Conservation (phyloP, 2,113 vertebrate genomes). For the Cyanoliseus patagonus region DNA sequence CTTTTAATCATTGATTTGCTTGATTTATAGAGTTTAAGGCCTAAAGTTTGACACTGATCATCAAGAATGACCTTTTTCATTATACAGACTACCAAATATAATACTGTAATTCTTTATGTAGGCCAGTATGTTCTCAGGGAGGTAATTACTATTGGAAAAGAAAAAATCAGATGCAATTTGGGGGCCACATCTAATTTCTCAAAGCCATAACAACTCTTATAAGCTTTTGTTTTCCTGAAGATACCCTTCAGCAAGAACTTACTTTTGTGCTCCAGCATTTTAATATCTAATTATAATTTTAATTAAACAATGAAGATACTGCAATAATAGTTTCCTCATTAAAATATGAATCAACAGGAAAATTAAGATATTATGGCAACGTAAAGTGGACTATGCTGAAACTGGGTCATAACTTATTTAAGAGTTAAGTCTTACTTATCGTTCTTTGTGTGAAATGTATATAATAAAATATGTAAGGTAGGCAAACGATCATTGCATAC, state of each 20-base stretch:
- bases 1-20: slow-evolving; percentile 36
- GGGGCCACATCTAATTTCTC: slow-evolving; percentile 51
- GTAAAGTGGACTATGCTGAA: background rate
- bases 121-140: background rate
- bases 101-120: slow-evolving; percentile 5
- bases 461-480: background rate
- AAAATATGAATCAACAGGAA: slow-evolving; percentile 59
- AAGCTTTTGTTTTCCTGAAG: slow-evolving; percentile 44
- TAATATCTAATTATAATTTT: slow-evolving; percentile 66
- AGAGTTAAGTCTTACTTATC: background rate
- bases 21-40: slow-evolving; percentile 40
- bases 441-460: background rate
- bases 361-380: slow-evolving; percentile 15
- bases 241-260: slow-evolving; percentile 49
- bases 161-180: background rate
- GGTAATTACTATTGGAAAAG: slow-evolving; percentile 23
- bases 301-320: slow-evolving; percentile 54
- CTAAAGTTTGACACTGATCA: background rate
- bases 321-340: slow-evolving; percentile 45
- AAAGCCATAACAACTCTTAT: slow-evolving; percentile 7
- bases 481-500: background rate
- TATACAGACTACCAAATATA: slow-evolving; percentile 18
- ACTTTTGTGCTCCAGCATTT: slow-evolving; percentile 52
- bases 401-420: background rate
- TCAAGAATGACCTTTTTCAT: slow-evolving; percentile 49